phyloP scores from a whole-genome alignment of 2,888 invertebrate genomes.

The Stenodera caucasica region DNA sequence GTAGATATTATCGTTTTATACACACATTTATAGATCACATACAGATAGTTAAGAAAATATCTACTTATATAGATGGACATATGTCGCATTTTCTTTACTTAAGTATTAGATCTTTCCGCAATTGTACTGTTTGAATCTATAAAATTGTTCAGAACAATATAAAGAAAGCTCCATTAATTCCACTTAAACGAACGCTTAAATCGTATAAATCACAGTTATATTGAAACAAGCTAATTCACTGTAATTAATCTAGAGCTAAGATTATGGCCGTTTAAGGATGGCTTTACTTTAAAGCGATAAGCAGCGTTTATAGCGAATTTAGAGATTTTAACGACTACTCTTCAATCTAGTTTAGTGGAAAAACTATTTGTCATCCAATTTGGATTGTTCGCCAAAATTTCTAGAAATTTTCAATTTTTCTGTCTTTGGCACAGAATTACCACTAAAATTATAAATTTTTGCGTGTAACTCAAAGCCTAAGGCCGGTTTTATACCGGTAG shows the following conservation, averaged over 20 bases:
- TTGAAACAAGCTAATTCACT: background rate
- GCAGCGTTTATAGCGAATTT: too few relatives aligned
- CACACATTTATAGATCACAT: constrained; percentile 6
- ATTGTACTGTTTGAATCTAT: background rate
- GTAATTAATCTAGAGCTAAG: background rate
- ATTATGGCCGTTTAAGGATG: background rate
- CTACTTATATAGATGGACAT: background rate
- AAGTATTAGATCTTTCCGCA: background rate
- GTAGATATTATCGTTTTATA: background rate
- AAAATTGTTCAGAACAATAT: background rate
- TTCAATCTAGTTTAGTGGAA: too few relatives aligned
- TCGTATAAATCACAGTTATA: background rate
- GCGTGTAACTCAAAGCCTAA: too few relatives aligned
- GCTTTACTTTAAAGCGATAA: background rate
- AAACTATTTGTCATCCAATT: too few relatives aligned
- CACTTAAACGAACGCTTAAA: background rate
- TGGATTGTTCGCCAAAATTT: too few relatives aligned
- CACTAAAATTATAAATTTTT: too few relatives aligned
- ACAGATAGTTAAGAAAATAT: too few relatives aligned
- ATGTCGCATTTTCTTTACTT: background rate
- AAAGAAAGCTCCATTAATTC: background rate
- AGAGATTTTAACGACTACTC: background rate
- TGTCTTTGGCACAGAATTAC: too few relatives aligned
- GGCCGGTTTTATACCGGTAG: too few relatives aligned
- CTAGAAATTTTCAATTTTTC: too few relatives aligned